Evolutionary conservation across 2,797 vertebrate species (phyloP).

Genomic region (Calcarius lapponicus): DNA sequence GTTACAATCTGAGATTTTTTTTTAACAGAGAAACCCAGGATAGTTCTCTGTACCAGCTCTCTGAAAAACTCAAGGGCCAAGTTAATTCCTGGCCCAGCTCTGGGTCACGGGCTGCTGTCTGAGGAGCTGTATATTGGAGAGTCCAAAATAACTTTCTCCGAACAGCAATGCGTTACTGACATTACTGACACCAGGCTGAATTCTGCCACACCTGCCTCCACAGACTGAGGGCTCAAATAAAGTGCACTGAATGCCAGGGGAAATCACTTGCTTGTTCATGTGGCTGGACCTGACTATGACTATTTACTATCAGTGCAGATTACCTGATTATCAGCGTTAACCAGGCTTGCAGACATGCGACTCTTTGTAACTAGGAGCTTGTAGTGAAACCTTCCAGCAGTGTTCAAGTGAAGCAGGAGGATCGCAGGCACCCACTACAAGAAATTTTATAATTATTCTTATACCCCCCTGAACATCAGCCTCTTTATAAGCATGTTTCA

Average conservation of each 20-base stretch:
- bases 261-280: not conserved
- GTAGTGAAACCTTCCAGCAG: not conserved
- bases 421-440: not conserved
- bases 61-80: not conserved
- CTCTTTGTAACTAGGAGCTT: not conserved
- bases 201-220: constrained; percentile 29
- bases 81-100: not conserved
- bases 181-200: not conserved
- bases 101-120: constrained; percentile 3
- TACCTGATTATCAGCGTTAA: not conserved
- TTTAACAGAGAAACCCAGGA: not conserved
- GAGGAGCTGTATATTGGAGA: not conserved
- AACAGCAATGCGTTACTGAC: not conserved
- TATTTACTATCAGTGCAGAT: not conserved
- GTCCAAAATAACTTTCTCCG: constrained; percentile 3
- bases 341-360: not conserved
- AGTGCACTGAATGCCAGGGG: not conserved
- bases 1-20: not conserved
- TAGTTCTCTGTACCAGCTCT: not conserved
- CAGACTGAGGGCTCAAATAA: not conserved
- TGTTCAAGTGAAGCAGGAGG: not conserved
- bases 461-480: not conserved
- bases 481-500: not conserved
- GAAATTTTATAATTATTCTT: not conserved
- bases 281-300: not conserved